Percentiles rank a stretch among this genome's conserved stretches.
Evolutionary conservation across 2,888 invertebrate genomes (phyloP).

Genomic region (Drosophila nr. medialis): DNA sequence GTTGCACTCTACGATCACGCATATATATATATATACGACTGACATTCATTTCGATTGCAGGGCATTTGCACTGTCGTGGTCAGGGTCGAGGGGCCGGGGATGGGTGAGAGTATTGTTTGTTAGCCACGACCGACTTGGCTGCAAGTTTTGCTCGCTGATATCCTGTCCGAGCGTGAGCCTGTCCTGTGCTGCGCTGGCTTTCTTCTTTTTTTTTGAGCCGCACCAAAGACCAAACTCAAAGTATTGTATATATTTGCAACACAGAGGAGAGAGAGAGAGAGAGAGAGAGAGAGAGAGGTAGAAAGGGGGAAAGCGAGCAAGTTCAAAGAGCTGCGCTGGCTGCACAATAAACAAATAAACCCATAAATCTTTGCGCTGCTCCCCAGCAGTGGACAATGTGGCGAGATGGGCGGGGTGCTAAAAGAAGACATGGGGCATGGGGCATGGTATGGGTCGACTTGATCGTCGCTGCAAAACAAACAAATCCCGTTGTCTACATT

Average conservation of each 20-base stretch:
- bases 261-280: conserved; percentile 12
- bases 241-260: conserved; percentile 25
- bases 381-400: conserved; percentile 2
- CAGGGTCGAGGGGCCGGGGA: background rate
- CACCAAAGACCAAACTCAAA: conserved; percentile 50
- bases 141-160: conserved; percentile 14
- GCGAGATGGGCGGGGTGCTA: background rate
- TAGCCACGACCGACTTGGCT: conserved; percentile 14
- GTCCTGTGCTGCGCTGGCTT: conserved; percentile 5
- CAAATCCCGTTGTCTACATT: conserved; percentile 74
- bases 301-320: background rate
- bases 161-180: conserved; percentile 12
- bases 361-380: conserved; percentile 73
- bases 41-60: conserved; percentile 3
- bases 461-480: conserved; percentile 70
- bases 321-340: conserved; percentile 13
- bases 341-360: conserved; percentile 74
- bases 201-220: conserved; percentile 22
- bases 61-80: conserved; percentile 13
- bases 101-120: background rate
- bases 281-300: background rate
- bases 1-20: background rate
- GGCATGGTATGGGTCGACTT: conserved; percentile 27
- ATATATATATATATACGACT: background rate
- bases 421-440: background rate